Evolutionary conservation across 2,113 vertebrate genomes (phyloP).

Genomic region (Periophthalmodon schlosseri): DNA sequence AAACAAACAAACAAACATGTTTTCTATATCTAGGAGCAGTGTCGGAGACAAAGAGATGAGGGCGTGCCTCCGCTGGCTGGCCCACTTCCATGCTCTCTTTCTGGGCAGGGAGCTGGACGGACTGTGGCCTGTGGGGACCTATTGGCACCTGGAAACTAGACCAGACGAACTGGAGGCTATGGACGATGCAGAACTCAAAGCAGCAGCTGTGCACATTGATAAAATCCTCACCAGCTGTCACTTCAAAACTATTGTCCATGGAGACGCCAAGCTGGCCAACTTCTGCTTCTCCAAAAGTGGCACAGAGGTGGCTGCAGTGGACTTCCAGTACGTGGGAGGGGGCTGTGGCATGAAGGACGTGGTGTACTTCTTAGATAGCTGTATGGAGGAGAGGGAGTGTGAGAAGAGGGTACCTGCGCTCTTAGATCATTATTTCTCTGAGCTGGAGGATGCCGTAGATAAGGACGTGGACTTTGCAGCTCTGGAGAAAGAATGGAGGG

Average conservation of each 20-base stretch:
- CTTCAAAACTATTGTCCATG: conserved; percentile 77
- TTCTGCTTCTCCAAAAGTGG: conserved; percentile 75
- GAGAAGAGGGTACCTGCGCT: conserved; percentile 62
- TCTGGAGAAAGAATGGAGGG: conserved; percentile 76
- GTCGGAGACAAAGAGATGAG: conserved; percentile 67
- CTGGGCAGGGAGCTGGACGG: conserved; percentile 61
- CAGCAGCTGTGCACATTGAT: conserved; percentile 68
- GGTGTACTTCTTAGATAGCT: conserved; percentile 75
- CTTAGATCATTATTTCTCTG: conserved; percentile 73
- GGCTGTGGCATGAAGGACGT: conserved; percentile 82
- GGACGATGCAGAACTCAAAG: conserved; percentile 68
- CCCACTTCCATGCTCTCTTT: conserved; percentile 77
- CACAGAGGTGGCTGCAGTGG: conserved; percentile 70
- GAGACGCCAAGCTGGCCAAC: conserved; percentile 80
- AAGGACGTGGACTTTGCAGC: conserved; percentile 51
- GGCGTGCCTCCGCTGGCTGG: conserved; percentile 78
- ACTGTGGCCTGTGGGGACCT: conserved; percentile 78
- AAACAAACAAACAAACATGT: neutral
- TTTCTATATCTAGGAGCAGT: conserved; percentile 49
- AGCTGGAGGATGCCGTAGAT: conserved; percentile 53
- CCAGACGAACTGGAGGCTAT: conserved; percentile 77
- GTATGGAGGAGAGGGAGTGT: conserved; percentile 74
- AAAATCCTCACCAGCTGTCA: conserved; percentile 62
- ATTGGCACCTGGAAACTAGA: conserved; percentile 80
- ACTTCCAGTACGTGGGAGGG: conserved; percentile 80